Evolutionary conservation across 2,113 vertebrate genomes (phyloP), one percentile per base, ranked within the genome.

Genomic region (Aldabrachelys gigantea): DNA sequence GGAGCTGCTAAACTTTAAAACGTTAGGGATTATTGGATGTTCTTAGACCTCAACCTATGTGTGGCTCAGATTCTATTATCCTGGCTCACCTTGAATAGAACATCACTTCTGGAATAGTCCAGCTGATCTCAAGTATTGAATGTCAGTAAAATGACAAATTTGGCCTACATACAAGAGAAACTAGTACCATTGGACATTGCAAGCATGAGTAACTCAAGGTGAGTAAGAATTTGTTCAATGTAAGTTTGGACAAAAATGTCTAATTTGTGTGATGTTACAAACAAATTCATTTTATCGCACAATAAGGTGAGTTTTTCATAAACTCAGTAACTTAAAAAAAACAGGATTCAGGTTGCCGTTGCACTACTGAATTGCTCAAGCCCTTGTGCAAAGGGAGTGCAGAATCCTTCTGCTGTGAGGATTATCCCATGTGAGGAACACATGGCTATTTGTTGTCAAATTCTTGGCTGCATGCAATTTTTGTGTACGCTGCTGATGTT

Each of bases 101-200:
- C 1, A 80, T 85, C 1, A 38, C 65, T 69, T 27, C 38, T 76
- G 38, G 22, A 76, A 41, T 76, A 17, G n/a, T 59, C 53, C 84
- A 11, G 41, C 22, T 85, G 5, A 29, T 27, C 9, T 0, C 0
- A 50, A 69, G 10, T 44, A 59, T 22, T 24, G 0, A 65, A 17
- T 81, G 53, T n/a, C 22, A 57, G 31, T 85, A 27, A 76, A 84
- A 56, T 19, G 50, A 14, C 21, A 29, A 2, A 27, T 56, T 12
- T 76, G 31, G 13, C 21, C 56, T 47, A 57, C 76, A 57, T 53
- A 27, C 1, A 41, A 0, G 0, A 80, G 87, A 8, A 52, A 89
- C 10, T 50, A 38, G 76, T 72, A 31, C 24, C 69, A 27, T 10
- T 62, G 38, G n/a, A 72, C 17, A 38, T 19, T n/a, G 31, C 9